Evolutionary conservation across 2,797 vertebrate species (phyloP).

Genomic region (Alosa sapidissima): DNA sequence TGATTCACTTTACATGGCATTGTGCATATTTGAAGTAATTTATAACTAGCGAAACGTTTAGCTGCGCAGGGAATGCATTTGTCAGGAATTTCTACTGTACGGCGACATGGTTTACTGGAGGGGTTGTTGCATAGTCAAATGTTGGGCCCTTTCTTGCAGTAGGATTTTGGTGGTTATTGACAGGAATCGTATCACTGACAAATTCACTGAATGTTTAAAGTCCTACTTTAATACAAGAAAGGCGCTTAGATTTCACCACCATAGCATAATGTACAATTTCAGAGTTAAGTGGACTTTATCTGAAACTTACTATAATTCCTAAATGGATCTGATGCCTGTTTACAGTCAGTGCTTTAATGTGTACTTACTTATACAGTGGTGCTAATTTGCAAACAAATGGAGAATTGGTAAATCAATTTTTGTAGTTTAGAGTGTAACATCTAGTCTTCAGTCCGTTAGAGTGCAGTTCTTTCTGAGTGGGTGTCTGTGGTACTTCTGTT

Average conservation of each 20-base stretch:
- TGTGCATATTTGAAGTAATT: not conserved
- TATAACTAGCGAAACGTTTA: not conserved
- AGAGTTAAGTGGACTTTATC: conserved; percentile 3
- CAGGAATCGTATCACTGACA: conserved; percentile 35
- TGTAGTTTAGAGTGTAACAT: not conserved
- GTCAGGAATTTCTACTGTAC: not conserved
- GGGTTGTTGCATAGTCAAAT: conserved; percentile 1
- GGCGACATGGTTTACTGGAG: not conserved
- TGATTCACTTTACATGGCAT: not conserved
- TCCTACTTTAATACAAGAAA: not conserved
- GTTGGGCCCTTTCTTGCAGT: not conserved
- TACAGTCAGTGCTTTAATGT: not conserved
- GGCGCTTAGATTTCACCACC: conserved; percentile 11
- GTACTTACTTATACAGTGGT: not conserved
- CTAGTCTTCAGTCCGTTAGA: not conserved
- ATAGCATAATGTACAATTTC: not conserved
- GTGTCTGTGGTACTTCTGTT: not conserved
- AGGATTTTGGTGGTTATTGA: conserved; percentile 27
- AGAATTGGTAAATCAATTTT: not conserved
- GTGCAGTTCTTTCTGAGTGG: not conserved
- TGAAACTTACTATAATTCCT: not conserved
- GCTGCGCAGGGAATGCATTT: not conserved
- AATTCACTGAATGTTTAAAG: not conserved
- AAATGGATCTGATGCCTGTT: not conserved
- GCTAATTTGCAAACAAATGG: not conserved